Conservation (phyloP, 2,113 vertebrate species). For the Amphilophus citrinellus region DNA sequence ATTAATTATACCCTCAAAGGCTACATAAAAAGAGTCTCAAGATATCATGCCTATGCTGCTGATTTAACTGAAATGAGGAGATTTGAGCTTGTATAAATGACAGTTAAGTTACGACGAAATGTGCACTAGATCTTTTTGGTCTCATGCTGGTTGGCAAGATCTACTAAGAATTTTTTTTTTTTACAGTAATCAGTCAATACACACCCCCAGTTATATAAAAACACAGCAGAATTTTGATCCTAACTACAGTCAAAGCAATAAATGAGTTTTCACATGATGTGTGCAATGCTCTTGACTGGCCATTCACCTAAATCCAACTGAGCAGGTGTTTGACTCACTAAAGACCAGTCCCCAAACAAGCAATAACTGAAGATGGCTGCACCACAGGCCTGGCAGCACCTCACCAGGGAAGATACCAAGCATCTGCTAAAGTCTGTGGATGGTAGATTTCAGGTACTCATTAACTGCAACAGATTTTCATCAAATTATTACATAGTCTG, state of each 20-base stretch:
- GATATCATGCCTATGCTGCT: conserved; percentile 51
- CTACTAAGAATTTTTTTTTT: conserved; percentile 2
- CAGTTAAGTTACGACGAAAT: conserved; percentile 12
- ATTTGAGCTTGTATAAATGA: conserved; percentile 35
- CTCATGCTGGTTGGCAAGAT: conserved; percentile 14
- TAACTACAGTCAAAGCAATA: not conserved
- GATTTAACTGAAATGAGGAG: conserved; percentile 50
- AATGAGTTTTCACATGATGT: not conserved
- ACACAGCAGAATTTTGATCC: not conserved
- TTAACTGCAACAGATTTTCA: conserved; percentile 1
- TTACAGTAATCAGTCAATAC: not conserved
- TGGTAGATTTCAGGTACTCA: conserved; percentile 20
- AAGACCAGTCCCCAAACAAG: conserved; percentile 34
- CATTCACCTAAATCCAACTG: conserved; percentile 23
- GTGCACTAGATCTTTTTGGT: not conserved
- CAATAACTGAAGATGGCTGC: conserved; percentile 47
- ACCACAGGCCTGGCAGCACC: conserved; percentile 20
- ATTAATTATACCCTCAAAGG: conserved; percentile 79
- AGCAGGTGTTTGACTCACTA: conserved; percentile 44
- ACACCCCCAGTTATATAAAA: not conserved
- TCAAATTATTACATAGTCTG: not conserved
- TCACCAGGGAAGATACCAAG: conserved; percentile 20
- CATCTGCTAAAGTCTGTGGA: conserved; percentile 24
- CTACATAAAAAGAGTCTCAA: conserved; percentile 62
- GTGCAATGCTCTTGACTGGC: conserved; percentile 19